Conservation (phyloP, 2,888 invertebrate genomes). For the Ormia ochracea region DNA sequence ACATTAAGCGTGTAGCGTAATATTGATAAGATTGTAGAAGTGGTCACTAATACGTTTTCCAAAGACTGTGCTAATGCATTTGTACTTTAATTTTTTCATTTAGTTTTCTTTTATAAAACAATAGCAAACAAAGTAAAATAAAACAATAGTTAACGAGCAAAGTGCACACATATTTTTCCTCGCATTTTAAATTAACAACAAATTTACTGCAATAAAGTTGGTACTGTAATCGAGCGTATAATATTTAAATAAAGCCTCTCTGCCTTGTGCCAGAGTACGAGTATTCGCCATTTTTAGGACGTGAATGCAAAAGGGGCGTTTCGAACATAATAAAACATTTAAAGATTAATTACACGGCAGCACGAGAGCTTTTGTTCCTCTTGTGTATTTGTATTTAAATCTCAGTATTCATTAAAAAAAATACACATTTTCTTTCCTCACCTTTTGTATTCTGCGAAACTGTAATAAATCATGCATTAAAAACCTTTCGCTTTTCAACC, state of each 20-base stretch:
- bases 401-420: constrained; percentile 18
- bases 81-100: constrained; percentile 33
- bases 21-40: background rate
- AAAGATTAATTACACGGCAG: constrained; percentile 58
- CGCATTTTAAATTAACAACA: constrained; percentile 50
- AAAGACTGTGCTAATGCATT: background rate
- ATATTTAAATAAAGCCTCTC: background rate
- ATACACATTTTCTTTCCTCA: background rate
- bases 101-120: constrained; percentile 23
- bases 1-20: no score
- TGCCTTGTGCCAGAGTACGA: background rate
- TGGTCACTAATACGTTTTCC: background rate
- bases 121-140: constrained; percentile 28
- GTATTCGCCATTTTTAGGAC: background rate
- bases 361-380: constrained; percentile 50
- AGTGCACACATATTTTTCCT: constrained; percentile 38
- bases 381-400: constrained; percentile 39
- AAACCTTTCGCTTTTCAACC: constrained; percentile 54
- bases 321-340: constrained; percentile 58
- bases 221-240: background rate
- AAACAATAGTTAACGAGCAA: constrained; percentile 41
- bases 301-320: constrained; percentile 51
- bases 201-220: constrained; percentile 17
- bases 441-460: constrained; percentile 11
- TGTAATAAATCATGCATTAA: constrained; percentile 57